These are phyloP conservation scores for Pipra filicauda DNA, from an alignment of 2,113 vertebrate genomes.

Conservation along the genomic window DNA sequence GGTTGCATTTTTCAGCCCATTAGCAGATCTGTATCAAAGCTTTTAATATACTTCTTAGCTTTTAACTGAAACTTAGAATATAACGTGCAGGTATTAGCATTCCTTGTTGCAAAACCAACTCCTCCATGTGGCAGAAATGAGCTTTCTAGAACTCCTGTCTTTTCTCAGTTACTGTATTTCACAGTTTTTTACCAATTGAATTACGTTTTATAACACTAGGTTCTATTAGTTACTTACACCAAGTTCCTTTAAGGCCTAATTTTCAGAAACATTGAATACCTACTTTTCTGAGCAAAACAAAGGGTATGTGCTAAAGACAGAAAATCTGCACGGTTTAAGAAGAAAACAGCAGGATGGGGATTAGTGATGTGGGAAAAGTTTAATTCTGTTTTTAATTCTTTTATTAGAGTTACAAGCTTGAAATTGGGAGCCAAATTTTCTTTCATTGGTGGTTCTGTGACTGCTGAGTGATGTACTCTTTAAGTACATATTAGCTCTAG, in stretches of 20 bases:
- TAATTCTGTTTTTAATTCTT: neutral
- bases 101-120: neutral
- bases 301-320: neutral
- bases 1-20: neutral
- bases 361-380: neutral
- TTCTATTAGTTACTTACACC: neutral
- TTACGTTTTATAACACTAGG: neutral
- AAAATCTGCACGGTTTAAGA: neutral
- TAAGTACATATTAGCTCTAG: neutral
- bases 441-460: neutral
- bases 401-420: neutral
- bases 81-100: neutral
- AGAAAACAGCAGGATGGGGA: neutral
- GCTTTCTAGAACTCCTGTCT: accelerated
- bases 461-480: neutral
- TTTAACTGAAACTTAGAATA: neutral
- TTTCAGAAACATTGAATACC: neutral
- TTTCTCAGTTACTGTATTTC: neutral
- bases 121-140: neutral
- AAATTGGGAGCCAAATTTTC: neutral
- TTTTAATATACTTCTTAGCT: neutral
- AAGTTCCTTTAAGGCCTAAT: neutral
- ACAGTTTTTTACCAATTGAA: neutral
- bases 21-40: neutral
- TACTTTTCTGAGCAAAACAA: neutral